Percentiles rank a stretch among this genome's conserved stretches.
Evolutionary conservation across 2,797 vertebrate genomes (phyloP).

Genomic region (Typhlichthys eigenmanni): DNA sequence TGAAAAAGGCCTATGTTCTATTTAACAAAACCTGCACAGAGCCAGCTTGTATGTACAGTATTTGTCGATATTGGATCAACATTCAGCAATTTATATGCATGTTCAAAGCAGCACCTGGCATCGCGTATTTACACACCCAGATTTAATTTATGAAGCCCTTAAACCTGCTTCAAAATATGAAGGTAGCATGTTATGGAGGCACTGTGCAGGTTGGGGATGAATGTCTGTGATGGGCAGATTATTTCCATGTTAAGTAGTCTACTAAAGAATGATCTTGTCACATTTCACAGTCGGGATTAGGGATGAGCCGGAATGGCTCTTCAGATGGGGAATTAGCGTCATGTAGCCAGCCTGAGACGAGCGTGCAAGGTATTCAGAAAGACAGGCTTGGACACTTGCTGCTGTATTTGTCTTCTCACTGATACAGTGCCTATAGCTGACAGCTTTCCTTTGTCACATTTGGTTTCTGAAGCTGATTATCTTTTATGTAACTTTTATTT

Average conservation of each 20-base stretch:
- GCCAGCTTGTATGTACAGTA: background rate
- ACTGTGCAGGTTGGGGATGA: constrained; percentile 72
- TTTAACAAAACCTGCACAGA: background rate
- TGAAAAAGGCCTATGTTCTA: too few species aligned
- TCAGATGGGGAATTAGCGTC: constrained; percentile 76
- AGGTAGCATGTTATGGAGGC: constrained; percentile 68
- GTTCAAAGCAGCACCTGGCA: constrained; percentile 27
- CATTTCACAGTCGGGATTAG: constrained; percentile 78
- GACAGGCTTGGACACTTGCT: constrained; percentile 73
- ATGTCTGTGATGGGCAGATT: constrained; percentile 78
- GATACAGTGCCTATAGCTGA: constrained; percentile 61
- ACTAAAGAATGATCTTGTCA: constrained; percentile 79
- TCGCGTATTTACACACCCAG: constrained; percentile 51
- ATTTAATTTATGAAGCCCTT: constrained; percentile 71
- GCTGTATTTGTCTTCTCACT: constrained; percentile 71
- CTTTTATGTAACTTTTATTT: constrained; percentile 21
- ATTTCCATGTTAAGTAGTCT: constrained; percentile 73
- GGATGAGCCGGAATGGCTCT: constrained; percentile 68
- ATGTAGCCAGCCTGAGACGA: constrained; percentile 63
- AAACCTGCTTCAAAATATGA: constrained; percentile 62
- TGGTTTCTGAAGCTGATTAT: constrained; percentile 45
- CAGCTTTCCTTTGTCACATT: constrained; percentile 53
- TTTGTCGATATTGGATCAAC: constrained; percentile 32
- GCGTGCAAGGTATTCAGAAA: constrained; percentile 66
- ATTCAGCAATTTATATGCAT: constrained; percentile 14